Base-by-base conservation (phyloP, 1,140 invertebrate species). In the Pygmarrhopalites habei region DNA sequence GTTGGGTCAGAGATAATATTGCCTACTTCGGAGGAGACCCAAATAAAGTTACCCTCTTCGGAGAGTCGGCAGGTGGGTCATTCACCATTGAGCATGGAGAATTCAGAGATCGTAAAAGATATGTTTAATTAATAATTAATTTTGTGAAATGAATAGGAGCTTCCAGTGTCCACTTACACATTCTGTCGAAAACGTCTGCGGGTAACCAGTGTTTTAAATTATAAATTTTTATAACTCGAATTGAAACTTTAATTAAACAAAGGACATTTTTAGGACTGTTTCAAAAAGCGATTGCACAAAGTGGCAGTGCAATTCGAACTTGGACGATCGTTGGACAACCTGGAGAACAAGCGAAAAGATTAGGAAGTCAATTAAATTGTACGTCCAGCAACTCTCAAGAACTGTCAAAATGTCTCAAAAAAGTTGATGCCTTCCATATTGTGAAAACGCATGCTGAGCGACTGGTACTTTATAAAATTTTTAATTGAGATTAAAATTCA, bases 11-110 rank as follows among this genome's bases (percentile, higher is more conserved):
- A 73, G 89, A 95, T 75, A 95, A 96, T 74, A 91, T 96, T 29
- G 87, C 82, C 1, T 84, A 85, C 60, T 96, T 97, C 72, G 90
- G 90, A 19, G 94, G 92, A 1, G 92, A 97, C 78, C 83, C 90
- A 0, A 83, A 83, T 17, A 92, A 91, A 72, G 90, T 97, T 7
- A 95, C 94, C 0, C 76, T 98, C 0, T 83, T 96, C 72, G 95
- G 95, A 10, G 25, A 55, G 21, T 35, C 51, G 43, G 60, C 69
- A n/a, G 67, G 67, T 32, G 61, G 43, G 14, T 26, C 23, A 10
- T 21, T 21, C 5, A 55, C 29, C 14, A 49, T 15, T 49, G 21
- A 41, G 39, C 12, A 41, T n/a, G 39, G 12, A 12, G n/a, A 41
- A 12, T 41, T 12, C n/a, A 12, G 39, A 41, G 12, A 41, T 41